Base-by-base conservation (phyloP, 2,113 vertebrate genomes). In the Passer montanus region DNA sequence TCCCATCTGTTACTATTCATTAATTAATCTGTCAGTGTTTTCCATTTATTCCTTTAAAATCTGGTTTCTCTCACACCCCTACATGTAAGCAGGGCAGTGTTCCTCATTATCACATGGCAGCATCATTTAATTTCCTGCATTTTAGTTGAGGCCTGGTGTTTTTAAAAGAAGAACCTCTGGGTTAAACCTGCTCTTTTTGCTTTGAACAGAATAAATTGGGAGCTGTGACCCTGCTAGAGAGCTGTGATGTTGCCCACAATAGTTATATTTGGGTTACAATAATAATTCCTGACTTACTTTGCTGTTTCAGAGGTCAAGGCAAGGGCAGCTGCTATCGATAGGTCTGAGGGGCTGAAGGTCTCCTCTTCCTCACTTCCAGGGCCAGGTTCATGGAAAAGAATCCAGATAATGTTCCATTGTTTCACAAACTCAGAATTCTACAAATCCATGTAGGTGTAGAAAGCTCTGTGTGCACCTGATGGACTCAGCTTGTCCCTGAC, bases 271-370 rank as follows among this genome's bases (percentile, higher is more conserved):
- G 20, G 63, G 6, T n/a, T 56, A 0, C 0, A 20, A 9, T 13
- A 49, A 52, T 55, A 49, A 52, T 55, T 86, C 46, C 49, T 39
- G 76, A 97, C 98, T 96, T 92, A 98, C 97, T 58, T 92, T 6
- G 97, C 60, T 41, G 56, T 59, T 90, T 98, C 94, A 0, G 96
- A 84, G 3, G 97, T 97, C 90, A 98, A 84, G 26, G 97, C 97
- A 49, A 98, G 95, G 67, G 98, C 98, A 12, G 98, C 97, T 27
- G 98, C 98, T 12, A 98, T 97, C 0, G 98, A 98, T 4, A 98
- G 82, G 63, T 98, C 98, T 15, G 91, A 91, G 18, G 35, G 60
- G 39, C 95, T 97, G 97, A 98, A 98, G 26, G 95, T 90, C 33
- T 97, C 95, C 31, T 98, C 98, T 73, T 98, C 97, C 84, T 98